Evolutionary conservation across 1,140 invertebrate species (phyloP), one percentile per base, ranked within the genome.

Genomic region (Cecropterus lyciades): DNA sequence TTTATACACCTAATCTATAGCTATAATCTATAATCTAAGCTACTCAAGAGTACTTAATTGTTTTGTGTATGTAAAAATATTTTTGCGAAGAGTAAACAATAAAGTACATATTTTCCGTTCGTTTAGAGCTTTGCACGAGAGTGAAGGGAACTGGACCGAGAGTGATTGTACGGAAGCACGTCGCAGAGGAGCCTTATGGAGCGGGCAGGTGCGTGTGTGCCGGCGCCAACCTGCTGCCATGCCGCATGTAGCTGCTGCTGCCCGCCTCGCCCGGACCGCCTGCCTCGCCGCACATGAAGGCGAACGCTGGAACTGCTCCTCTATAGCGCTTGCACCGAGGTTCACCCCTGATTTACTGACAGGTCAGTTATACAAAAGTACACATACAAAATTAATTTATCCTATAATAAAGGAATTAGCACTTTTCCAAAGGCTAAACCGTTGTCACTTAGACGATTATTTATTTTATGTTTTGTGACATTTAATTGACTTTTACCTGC

Each of bases 271-370:
- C 0, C 93, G 95, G 13, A 87, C 93, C 51, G 94, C 95, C 11
- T 98, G 97, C 84, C 95, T 96, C 79, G 93, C 93, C 56, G 93
- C 95, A 0, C 96, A 97, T 80, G 87, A 93, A 7, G 93, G 96
- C 71, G 93, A 96, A 52, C 92, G 96, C 51, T 98, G 97, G 97
- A 98, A 98, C 87, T 98, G 97, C 87, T 97, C 96, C 48, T 96
- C 96, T 45, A 94, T 97, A 51, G 93, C 94, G 10, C 91, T 93
- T 6, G 96, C 96, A 0, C 97, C 97, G 0, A 93, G 93, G 71
- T 95, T 95, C 60, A 94, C 95, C 0, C 94, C 95, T 17, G 97
- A 98, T 83, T 92, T 97, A 59, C 93, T 96, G 4, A 94, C 95
- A 93, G 97, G 97, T 97, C 84, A 79, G 27, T 57, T 16, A 40